Evolutionary conservation across 2,797 vertebrate species (phyloP), one percentile per base, ranked within the genome.

Genomic region (Phoeniculus purpureus): DNA sequence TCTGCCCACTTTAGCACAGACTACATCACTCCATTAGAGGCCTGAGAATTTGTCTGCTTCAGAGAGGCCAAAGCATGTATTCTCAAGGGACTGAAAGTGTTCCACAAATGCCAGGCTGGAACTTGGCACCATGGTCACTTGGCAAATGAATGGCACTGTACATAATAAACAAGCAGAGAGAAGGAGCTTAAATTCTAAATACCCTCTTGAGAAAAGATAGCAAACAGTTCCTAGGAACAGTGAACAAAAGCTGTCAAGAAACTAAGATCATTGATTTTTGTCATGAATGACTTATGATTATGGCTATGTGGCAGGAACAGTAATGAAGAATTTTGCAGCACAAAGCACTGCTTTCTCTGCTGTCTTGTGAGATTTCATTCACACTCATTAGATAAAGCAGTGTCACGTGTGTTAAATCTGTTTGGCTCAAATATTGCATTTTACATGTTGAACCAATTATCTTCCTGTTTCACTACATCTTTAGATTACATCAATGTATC

Each of bases 121-220:
- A 95, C 83, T 97, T 96, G 94, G 94, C 93, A 93, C 51, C 10
- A 4, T 32, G 81, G 73, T 79, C 81, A 81, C 83, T 94, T 65
- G 62, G 92, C 94, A 91, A 91, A 94, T 51, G 60, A 95, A 94
- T 74, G 80, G 87, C n/a, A 58, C 80, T 87, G 87, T 48, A 82
- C 84, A 92, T 94, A 95, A 95, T 93, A 94, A 96, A 96, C 90
- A 95, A 94, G 90, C 54, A 79, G 32, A 95, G 48, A 74, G 61
- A 93, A 43, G 81, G 83, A 85, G 89, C 85, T 94, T 95, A 74
- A 66, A 77, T 86, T 94, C 92, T 95, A 92, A 97, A 95, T 79
- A 88, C 70, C 26, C 95, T 95, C 93, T 95, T 85, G 95, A 96
- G 96, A 82, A 90, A 95, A 92, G 67, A 89, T 31, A 91, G 85